Evolutionary conservation across 2,888 invertebrate species (phyloP), one percentile per base, ranked within the genome.

Genomic region (Cheilosia variabilis): DNA sequence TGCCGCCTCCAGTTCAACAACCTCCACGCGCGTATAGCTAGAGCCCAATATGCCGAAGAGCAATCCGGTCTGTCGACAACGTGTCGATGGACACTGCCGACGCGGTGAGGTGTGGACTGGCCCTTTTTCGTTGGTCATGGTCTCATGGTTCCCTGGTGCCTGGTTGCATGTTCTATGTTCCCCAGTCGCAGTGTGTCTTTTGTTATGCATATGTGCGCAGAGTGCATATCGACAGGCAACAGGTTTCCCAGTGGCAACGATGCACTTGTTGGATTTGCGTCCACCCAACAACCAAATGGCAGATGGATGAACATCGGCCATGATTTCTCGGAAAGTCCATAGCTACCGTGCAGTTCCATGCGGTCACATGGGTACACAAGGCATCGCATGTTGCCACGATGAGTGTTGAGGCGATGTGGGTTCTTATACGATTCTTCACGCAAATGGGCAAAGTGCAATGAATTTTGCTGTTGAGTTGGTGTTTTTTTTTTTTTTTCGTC

Each of bases 1-100:
- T 79, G 68, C 83, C 83, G 78, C 79, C 83, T 58, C 19, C 68
- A 58, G 83, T 83, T 83, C 79, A 83, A 79, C 52, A 83, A 83
- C 78, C 83, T 78, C 31, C n/a, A 63, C 45, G 17, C 68, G 69
- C 43, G 68, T 53, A 58, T n/a, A 53, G 43, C 50, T 47, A 24
- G 19, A 73, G 73, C 68, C 73, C 63, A 79, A 79, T 83, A 83
- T 79, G 79, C 73, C 78, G 68, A 75, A 79, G 57, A 79, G 77
- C 82, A 82, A 83, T 83, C 82, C 83, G 79, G 83, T 79, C 83
- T 72, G 62, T 78, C 47, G 57, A 76, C 80, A 52, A 45, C 53
- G 34, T 72, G 45, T 53, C 66, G 73, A 68, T 71, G 55, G 57
- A 78, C 57, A 47, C 62, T 37, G 37, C 45, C 77, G 43, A 53